These are phyloP conservation scores for Myiotriccus ornatus DNA, from an alignment of 2,797 vertebrate species.

Conservation along the genomic window DNA sequence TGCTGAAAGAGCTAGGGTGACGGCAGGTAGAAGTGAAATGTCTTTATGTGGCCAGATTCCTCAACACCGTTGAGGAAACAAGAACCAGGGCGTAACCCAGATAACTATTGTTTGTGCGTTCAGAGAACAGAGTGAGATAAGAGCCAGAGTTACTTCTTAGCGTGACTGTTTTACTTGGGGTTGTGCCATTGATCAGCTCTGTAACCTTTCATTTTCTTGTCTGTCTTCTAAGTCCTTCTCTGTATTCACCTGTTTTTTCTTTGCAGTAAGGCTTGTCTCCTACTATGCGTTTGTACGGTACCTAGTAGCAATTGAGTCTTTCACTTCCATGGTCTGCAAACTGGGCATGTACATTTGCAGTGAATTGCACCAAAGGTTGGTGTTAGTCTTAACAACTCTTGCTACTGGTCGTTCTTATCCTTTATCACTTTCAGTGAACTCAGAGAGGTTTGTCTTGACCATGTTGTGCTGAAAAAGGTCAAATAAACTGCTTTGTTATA, in stretches of 20 bases:
- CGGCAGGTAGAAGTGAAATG: background rate
- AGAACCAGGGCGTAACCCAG: background rate
- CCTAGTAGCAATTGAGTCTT: constrained; percentile 6
- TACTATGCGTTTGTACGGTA: background rate
- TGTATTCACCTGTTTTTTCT: background rate
- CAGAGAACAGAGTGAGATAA: background rate
- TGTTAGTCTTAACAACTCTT: background rate
- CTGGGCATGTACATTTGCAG: background rate
- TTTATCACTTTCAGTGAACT: background rate
- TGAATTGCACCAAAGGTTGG: background rate
- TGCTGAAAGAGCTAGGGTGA: background rate
- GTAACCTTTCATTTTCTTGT: background rate
- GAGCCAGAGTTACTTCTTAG: background rate
- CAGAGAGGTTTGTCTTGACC: background rate
- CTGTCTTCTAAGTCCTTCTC: background rate
- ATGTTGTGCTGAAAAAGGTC: background rate
- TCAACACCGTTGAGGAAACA: background rate
- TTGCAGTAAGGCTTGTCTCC: constrained; percentile 19
- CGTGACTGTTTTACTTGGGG: background rate
- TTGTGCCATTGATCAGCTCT: background rate
- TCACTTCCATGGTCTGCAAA: background rate
- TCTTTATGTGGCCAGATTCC: background rate
- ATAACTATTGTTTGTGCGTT: background rate
- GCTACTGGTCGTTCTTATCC: background rate
- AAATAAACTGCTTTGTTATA: background rate